A percentile compares a stretch with the other conserved stretches of the same genome.
Evolutionary conservation across 2,888 invertebrate species (phyloP).

Genomic region (Melinaea menophilus): DNA sequence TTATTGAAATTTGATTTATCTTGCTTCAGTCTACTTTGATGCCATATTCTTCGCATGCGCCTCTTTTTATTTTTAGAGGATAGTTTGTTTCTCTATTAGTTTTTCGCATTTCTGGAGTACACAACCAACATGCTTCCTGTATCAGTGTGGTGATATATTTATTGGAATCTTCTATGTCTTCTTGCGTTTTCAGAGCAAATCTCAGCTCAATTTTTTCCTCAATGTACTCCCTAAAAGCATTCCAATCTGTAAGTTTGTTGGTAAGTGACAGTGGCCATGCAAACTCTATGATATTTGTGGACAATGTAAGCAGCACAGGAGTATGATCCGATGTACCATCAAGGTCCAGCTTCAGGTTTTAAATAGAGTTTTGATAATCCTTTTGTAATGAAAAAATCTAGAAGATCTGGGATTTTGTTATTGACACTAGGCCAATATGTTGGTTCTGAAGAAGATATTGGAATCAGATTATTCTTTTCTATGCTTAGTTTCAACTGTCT

Average conservation of each 20-base stretch:
- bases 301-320: neutral
- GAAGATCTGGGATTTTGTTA: constrained; percentile 28
- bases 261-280: too few relatives aligned
- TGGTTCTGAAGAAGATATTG: constrained; percentile 27
- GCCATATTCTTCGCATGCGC: neutral
- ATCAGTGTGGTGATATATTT: neutral
- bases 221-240: too few relatives aligned
- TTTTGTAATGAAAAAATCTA: constrained; percentile 32
- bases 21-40: neutral
- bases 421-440: constrained; percentile 33
- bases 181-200: neutral
- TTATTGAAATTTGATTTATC: neutral
- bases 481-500: constrained; percentile 16
- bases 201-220: too few relatives aligned
- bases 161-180: neutral
- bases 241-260: too few relatives aligned
- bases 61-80: neutral
- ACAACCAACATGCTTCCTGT: constrained; percentile 7
- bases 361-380: constrained; percentile 5
- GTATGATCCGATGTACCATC: constrained; percentile 29
- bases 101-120: constrained; percentile 4
- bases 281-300: too few relatives aligned
- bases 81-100: too few relatives aligned
- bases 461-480: constrained; percentile 4
- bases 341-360: constrained; percentile 16